Evolutionary conservation across 2,888 invertebrate genomes (phyloP).

Genomic region (Mythimna vitellina): DNA sequence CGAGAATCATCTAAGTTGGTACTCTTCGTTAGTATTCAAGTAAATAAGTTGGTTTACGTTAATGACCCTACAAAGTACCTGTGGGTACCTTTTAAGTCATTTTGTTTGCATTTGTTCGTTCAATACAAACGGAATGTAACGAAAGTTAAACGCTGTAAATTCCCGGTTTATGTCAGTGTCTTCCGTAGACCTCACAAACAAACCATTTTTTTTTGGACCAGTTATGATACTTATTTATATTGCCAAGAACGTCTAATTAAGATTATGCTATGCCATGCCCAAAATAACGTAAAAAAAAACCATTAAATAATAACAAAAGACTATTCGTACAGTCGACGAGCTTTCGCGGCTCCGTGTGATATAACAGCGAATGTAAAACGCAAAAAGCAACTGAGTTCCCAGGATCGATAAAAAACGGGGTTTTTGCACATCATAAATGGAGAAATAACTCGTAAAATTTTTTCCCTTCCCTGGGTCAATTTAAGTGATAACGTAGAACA

Average conservation of each 20-base stretch:
- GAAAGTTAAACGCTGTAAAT: constrained; percentile 44
- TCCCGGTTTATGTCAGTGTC: constrained; percentile 24
- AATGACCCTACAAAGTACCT: constrained; percentile 36
- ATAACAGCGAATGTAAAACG: constrained; percentile 49
- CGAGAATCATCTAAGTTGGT: constrained; percentile 59
- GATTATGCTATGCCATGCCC: constrained; percentile 57
- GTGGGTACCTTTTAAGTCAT: constrained; percentile 18
- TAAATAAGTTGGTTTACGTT: constrained; percentile 31
- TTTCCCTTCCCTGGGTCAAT: constrained; percentile 65
- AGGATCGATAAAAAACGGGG: constrained; percentile 57
- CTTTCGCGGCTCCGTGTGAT: constrained; percentile 36
- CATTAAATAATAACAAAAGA: constrained; percentile 50
- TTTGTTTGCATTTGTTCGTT: constrained; percentile 36
- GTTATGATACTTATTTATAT: constrained; percentile 57
- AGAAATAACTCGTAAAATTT: constrained; percentile 64
- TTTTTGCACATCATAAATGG: constrained; percentile 68
- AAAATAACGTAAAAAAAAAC: constrained; percentile 36
- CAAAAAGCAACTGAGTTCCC: constrained; percentile 38
- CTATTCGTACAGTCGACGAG: constrained; percentile 25
- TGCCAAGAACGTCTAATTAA: constrained; percentile 57
- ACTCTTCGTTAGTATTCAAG: constrained; percentile 39
- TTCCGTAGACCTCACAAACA: constrained; percentile 25
- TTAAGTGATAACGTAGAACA: constrained; percentile 57
- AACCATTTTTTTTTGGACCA: constrained; percentile 55
- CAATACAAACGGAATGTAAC: constrained; percentile 25